Evolutionary conservation across 2,113 vertebrate species (phyloP).

Genomic region (Perognathus longimembris): DNA sequence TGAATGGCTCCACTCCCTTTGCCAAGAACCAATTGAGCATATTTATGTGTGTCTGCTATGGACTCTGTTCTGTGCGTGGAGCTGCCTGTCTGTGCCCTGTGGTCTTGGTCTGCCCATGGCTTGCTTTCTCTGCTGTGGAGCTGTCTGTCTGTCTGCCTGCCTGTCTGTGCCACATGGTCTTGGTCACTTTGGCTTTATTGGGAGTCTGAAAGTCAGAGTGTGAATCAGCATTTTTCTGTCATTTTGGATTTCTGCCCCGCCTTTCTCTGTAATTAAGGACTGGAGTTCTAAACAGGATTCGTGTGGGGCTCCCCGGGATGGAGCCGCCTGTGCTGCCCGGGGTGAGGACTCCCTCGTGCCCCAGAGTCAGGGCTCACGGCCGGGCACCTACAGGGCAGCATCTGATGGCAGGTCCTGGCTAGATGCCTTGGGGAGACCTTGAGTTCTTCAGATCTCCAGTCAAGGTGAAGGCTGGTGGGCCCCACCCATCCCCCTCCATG

Average conservation of each 20-base stretch:
- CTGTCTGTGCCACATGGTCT: fast-evolving
- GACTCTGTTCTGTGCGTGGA: not conserved
- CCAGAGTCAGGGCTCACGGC: not conserved
- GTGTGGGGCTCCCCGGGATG: not conserved
- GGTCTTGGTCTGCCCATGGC: not conserved
- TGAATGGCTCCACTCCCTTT: fast-evolving
- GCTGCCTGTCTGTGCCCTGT: too few species aligned
- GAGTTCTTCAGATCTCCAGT: fast-evolving
- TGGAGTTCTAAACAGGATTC: fast-evolving
- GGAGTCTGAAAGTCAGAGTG: fast-evolving
- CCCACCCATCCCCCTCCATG: fast-evolving
- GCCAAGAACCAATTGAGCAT: fast-evolving
- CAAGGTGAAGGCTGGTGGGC: fast-evolving
- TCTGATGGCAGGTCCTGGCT: too few species aligned
- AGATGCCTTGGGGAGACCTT: not conserved
- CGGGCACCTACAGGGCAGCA: too few species aligned
- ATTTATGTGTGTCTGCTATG: fast-evolving
- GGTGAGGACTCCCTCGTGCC: too few species aligned
- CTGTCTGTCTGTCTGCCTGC: fast-evolving
- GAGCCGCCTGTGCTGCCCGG: not conserved
- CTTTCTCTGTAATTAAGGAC: not conserved
- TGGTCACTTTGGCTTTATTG: fast-evolving
- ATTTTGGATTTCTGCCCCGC: fast-evolving
- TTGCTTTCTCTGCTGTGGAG: fast-evolving
- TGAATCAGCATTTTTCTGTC: not conserved